Evolutionary conservation across 2,888 invertebrate species (phyloP).

Genomic region (Thera obeliscata): DNA sequence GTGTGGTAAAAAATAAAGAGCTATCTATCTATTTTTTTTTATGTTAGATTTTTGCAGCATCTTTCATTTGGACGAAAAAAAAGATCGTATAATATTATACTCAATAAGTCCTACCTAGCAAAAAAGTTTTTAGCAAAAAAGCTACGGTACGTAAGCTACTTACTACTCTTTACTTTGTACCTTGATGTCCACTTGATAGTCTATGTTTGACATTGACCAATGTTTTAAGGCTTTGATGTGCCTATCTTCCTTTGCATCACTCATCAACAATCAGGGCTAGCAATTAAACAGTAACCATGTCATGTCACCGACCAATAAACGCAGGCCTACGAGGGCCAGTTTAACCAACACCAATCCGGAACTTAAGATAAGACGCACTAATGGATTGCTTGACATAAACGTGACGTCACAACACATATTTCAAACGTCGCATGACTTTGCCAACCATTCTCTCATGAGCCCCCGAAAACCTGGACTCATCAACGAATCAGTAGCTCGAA

Average conservation of each 20-base stretch:
- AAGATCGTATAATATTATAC: no score
- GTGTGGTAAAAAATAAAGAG: no score
- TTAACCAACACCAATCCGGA: slow-evolving; percentile 76
- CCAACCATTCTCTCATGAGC: slow-evolving; percentile 54
- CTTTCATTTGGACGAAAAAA: no score
- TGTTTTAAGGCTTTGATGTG: no score
- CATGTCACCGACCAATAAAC: slow-evolving; percentile 69
- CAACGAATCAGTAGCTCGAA: not conserved
- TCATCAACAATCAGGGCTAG: slow-evolving; percentile 1
- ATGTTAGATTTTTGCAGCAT: no score
- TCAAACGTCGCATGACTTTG: slow-evolving; percentile 75
- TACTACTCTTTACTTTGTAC: no score
- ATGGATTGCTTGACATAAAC: slow-evolving; percentile 84
- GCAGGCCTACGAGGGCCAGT: slow-evolving; percentile 54
- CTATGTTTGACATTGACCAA: no score
- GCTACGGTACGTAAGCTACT: no score
- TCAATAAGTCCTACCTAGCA: no score
- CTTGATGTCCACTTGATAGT: no score
- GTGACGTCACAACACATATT: slow-evolving; percentile 83
- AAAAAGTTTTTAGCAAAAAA: no score
- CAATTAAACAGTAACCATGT: slow-evolving; percentile 46
- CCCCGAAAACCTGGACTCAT: slow-evolving; percentile 12
- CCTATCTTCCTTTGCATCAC: not conserved
- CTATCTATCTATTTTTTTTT: no score
- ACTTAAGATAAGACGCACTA: slow-evolving; percentile 80